Conservation (phyloP, 2,888 invertebrate species). For the Hipparchia sbordonii region DNA sequence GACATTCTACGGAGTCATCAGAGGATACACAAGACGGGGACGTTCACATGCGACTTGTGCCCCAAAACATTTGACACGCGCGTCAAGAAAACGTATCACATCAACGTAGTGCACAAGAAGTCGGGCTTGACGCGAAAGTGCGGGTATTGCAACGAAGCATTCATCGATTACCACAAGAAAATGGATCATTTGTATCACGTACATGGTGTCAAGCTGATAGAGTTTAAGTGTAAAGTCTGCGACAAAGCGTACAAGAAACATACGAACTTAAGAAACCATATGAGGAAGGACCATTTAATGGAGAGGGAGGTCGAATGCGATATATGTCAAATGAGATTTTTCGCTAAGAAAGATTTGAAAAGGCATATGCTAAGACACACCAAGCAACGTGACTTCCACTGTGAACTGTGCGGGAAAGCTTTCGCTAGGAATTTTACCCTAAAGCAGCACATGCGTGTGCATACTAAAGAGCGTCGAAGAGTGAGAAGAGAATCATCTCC, state of each 20-base stretch:
- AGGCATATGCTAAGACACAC: constrained; percentile 63
- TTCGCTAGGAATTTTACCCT: constrained; percentile 44
- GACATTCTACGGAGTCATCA: constrained; percentile 40
- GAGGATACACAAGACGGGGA: constrained; percentile 44
- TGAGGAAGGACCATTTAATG: constrained; percentile 44
- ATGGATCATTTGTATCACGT: constrained; percentile 41
- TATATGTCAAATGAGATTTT: constrained; percentile 55
- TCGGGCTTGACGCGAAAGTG: constrained; percentile 42
- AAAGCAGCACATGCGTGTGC: constrained; percentile 45
- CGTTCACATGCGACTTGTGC: constrained; percentile 45
- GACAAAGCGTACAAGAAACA: constrained; percentile 42
- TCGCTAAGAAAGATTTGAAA: constrained; percentile 53
- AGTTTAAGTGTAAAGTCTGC: constrained; percentile 44
- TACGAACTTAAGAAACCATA: constrained; percentile 39
- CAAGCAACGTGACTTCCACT: constrained; percentile 54
- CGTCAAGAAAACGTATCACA: constrained; percentile 43
- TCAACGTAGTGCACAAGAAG: constrained; percentile 52
- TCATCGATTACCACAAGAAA: constrained; percentile 42
- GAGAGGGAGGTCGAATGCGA: constrained; percentile 43
- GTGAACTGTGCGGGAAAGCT: constrained; percentile 56
- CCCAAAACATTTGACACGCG: constrained; percentile 45
- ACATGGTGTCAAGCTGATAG: constrained; percentile 38
- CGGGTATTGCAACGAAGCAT: constrained; percentile 45
- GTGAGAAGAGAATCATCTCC: background rate
- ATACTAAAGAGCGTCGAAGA: constrained; percentile 35